Percentiles rank a stretch among this genome's conserved stretches.
phyloP scores from a whole-genome alignment of 2,113 vertebrate genomes.

The Xiphophorus maculatus region DNA sequence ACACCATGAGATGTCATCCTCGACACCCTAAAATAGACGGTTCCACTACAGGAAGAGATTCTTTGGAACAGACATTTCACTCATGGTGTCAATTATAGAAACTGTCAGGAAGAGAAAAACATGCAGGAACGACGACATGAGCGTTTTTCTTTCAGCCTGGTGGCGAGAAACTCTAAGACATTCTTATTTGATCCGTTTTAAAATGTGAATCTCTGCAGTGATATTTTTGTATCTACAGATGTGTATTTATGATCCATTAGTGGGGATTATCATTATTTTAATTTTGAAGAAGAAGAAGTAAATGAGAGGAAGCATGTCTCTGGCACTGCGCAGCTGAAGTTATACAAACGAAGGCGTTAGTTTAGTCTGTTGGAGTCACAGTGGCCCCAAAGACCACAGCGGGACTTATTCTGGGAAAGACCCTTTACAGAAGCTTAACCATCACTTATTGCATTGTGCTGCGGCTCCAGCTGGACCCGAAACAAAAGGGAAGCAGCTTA shows the following conservation, averaged over 20 bases:
- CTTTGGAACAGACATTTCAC: no score
- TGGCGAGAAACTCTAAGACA: not conserved
- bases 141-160: not conserved
- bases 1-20: no score
- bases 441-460: conserved; percentile 49
- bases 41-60: no score
- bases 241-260: not conserved
- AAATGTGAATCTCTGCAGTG: no score
- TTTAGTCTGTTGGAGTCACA: conserved; percentile 48
- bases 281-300: not conserved
- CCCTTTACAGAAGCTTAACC: conserved; percentile 40
- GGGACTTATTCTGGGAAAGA: conserved; percentile 67
- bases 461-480: conserved; percentile 43
- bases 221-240: no score
- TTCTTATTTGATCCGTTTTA: no score
- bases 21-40: no score
- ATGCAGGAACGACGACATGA: not conserved
- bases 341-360: conserved; percentile 33
- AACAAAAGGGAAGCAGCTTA: conserved; percentile 37
- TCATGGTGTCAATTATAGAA: no score
- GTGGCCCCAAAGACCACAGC: conserved; percentile 51
- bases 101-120: no score
- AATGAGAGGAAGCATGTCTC: not conserved
- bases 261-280: not conserved
- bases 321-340: conserved; percentile 7